A percentile compares a stretch with the other conserved stretches of the same genome.
Conservation (phyloP, 2,888 invertebrate genomes). For the Petrolisthes manimaculis region DNA sequence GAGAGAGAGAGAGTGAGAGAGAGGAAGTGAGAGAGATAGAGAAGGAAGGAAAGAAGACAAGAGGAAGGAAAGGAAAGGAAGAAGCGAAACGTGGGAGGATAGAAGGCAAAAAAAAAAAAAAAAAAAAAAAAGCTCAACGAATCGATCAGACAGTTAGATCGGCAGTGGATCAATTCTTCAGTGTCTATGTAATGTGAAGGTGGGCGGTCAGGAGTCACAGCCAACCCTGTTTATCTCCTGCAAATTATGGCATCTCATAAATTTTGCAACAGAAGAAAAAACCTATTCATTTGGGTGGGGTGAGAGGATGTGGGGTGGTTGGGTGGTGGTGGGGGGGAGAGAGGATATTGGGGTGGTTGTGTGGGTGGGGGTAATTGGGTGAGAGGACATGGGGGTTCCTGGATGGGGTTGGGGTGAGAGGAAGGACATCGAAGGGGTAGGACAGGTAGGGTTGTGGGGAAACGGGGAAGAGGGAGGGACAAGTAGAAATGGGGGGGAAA, state of each 20-base stretch:
- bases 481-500: not conserved
- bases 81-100: not conserved
- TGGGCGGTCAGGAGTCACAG: constrained; percentile 7
- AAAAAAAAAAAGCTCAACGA: not conserved
- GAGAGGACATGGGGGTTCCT: not conserved
- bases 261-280: not conserved
- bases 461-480: not conserved
- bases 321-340: too few species aligned
- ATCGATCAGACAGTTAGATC: constrained; percentile 8
- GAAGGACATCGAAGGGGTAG: not conserved
- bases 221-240: not conserved
- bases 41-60: not conserved
- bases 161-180: not conserved
- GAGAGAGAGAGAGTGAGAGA: not conserved
- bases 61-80: not conserved
- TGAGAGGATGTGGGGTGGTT: too few species aligned
- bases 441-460: not conserved
- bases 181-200: constrained; percentile 8
- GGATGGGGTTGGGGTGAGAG: not conserved
- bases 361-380: not conserved
- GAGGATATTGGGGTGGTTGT: too few species aligned
- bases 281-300: too few species aligned
- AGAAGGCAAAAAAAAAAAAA: not conserved
- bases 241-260: not conserved
- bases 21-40: not conserved